Conservation (phyloP, 1,140 invertebrate species). For the Euwallacea fornicatus region DNA sequence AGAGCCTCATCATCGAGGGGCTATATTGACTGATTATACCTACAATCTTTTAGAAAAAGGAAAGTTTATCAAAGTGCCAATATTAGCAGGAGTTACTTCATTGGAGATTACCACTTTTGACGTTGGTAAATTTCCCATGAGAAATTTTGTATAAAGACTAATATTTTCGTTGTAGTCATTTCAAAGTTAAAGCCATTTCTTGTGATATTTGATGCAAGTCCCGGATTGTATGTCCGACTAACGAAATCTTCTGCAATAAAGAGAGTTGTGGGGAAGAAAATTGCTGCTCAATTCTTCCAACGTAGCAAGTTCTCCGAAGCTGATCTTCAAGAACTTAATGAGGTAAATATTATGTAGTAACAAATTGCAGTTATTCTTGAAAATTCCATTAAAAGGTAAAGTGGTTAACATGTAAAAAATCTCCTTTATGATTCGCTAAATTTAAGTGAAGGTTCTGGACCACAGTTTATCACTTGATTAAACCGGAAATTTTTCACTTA, state of each 20-base stretch:
- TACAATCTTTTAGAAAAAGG: conserved; percentile 24
- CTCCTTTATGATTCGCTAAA: not conserved
- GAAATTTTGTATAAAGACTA: not conserved
- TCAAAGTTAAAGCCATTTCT: conserved; percentile 3
- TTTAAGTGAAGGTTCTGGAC: too few species aligned
- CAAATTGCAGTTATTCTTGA: too few species aligned
- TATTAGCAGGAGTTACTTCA: conserved; percentile 24
- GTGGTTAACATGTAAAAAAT: not conserved
- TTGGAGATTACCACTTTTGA: conserved; percentile 20
- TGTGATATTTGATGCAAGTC: conserved; percentile 9
- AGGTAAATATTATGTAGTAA: not conserved
- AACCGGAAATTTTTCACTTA: too few species aligned
- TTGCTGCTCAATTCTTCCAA: conserved; percentile 3
- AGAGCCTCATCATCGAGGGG: conserved; percentile 27
- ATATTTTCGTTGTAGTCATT: conserved; percentile 3
- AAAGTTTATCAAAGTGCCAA: conserved; percentile 31
- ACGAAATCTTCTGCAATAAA: not conserved
- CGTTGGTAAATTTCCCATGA: conserved; percentile 16
- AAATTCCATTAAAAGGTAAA: too few species aligned
- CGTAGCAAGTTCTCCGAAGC: not conserved
- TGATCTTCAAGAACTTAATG: not conserved
- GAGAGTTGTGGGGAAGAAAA: conserved; percentile 16
- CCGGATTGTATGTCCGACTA: not conserved
- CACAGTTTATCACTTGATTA: too few species aligned
- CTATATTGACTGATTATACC: conserved; percentile 18